Percentiles rank a stretch among this genome's conserved stretches.
phyloP scores from a whole-genome alignment of 2,888 invertebrate species.

The Antitype chi region DNA sequence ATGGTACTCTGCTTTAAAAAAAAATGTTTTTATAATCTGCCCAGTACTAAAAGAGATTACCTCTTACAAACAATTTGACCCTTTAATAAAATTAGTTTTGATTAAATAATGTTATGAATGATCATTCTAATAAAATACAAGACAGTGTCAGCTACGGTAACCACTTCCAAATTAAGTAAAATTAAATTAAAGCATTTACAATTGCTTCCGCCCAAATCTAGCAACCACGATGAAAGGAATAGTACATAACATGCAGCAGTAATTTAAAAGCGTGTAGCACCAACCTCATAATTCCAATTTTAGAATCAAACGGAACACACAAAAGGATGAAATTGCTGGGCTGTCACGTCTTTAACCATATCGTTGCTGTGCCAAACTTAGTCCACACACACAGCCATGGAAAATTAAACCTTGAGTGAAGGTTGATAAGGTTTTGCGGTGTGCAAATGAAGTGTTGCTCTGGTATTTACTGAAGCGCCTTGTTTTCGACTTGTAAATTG shows the following conservation, averaged over 20 bases:
- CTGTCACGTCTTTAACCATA: slow-evolving; percentile 78
- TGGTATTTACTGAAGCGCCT: slow-evolving; percentile 78
- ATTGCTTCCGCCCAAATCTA: not conserved
- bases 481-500: slow-evolving; percentile 86
- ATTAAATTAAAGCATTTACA: not conserved
- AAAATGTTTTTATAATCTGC: too few species aligned
- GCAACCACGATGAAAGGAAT: not conserved
- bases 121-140: not conserved
- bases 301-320: slow-evolving; percentile 58
- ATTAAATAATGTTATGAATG: too few species aligned
- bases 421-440: slow-evolving; percentile 37
- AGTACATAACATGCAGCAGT: not conserved
- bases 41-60: not conserved
- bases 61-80: too few species aligned
- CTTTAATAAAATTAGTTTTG: too few species aligned
- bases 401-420: slow-evolving; percentile 58
- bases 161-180: not conserved
- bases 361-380: slow-evolving; percentile 64
- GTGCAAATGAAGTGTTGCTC: slow-evolving; percentile 53
- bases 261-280: slow-evolving; percentile 30
- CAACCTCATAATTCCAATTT: slow-evolving; percentile 57
- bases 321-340: slow-evolving; percentile 77
- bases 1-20: too few species aligned
- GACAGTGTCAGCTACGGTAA: not conserved
- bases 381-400: not conserved